Base-by-base conservation (phyloP, 2,797 vertebrate species). In the Halcyon smyrnensis region DNA sequence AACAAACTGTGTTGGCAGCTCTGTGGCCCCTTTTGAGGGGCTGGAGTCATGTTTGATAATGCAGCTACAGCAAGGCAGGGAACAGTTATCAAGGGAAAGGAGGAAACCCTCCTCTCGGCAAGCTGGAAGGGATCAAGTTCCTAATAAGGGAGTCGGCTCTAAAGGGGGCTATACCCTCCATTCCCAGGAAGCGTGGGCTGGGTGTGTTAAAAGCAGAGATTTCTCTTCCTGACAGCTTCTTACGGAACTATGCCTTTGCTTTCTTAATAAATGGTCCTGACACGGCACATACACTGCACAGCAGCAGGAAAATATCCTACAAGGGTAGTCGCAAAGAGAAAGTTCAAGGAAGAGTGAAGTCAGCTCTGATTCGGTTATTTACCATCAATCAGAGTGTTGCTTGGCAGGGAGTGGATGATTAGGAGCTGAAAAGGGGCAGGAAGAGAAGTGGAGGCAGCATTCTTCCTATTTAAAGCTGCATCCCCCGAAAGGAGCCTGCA, bases 381-480 rank as follows among this genome's bases (percentile, higher is more conserved):
- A 98, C 98, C 98, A 98, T 98, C 98, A 98, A 98, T 98, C 98
- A 98, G 97, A 75, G 90, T 59, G 92, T 91, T 97, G 98, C 98
- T 98, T 98, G 98, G 97, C 97, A 95, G 98, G 97, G 98, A 98
- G 97, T 98, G 98, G 98, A 98, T 98, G 97, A 95, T 95, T 96
- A 96, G 97, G 96, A 96, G 97, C 97, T 97, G 97, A 97, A 98
- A 98, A 98, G 98, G 98, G 98, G 98, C 98, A 98, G 98, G 98
- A 98, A 99, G 99, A 99, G 98, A 98, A 98, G 98, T 98, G 98
- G 98, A 98, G 98, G 98, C 99, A 99, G 99, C 99, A 99, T 99
- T 99, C 99, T 99, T 99, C 98, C 99, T 98, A 98, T 99, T 99
- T 99, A 99, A 99, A 99, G 99, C 99, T 98, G 98, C 99, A 98